A percentile compares a stretch with the other conserved stretches of the same genome.
These are phyloP conservation scores for Poeciliopsis paucimaculata DNA, from an alignment of 2,797 vertebrate genomes.

Conservation along the genomic window DNA sequence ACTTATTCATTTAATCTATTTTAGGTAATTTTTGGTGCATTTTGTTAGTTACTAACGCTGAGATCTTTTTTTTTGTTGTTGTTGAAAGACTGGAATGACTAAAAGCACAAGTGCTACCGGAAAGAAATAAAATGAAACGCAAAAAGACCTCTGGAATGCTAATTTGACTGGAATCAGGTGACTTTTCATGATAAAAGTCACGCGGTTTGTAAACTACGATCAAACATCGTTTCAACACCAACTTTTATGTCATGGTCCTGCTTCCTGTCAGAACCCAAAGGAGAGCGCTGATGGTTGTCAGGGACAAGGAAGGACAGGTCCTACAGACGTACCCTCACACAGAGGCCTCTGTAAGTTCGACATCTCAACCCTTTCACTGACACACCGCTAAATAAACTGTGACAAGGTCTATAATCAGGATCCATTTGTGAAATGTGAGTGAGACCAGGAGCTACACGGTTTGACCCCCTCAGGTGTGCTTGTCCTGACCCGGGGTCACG, in stretches of 20 bases:
- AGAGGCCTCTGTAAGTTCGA: slow-evolving; percentile 5
- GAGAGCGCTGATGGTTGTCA: slow-evolving; percentile 46
- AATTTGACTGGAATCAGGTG: slow-evolving; percentile 3
- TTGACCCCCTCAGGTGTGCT: slow-evolving; percentile 34
- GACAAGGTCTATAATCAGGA: slow-evolving; percentile 70
- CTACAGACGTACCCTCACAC: slow-evolving; percentile 17
- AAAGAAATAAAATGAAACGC: not conserved
- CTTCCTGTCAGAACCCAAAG: slow-evolving; percentile 38
- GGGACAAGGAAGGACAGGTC: slow-evolving; percentile 19
- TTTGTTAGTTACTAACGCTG: not conserved
- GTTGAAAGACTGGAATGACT: not conserved
- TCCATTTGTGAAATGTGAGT: slow-evolving; percentile 53
- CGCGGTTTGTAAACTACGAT: not conserved
- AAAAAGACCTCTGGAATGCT: not conserved
- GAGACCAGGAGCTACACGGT: slow-evolving; percentile 57
- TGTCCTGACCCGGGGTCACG: slow-evolving; percentile 41
- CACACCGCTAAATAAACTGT: slow-evolving; percentile 38
- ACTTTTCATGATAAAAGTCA: slow-evolving; percentile 10
- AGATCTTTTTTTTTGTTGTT: slow-evolving; percentile 5
- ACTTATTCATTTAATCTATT: not conserved
- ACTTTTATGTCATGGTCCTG: slow-evolving; percentile 38
- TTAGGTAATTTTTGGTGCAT: not conserved
- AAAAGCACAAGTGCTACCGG: not conserved
- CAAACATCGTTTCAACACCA: slow-evolving; percentile 30
- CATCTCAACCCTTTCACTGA: slow-evolving; percentile 24